Evolutionary conservation across 1,140 invertebrate genomes (phyloP), one percentile per base, ranked within the genome.

Genomic region (Drosophila asahinai): DNA sequence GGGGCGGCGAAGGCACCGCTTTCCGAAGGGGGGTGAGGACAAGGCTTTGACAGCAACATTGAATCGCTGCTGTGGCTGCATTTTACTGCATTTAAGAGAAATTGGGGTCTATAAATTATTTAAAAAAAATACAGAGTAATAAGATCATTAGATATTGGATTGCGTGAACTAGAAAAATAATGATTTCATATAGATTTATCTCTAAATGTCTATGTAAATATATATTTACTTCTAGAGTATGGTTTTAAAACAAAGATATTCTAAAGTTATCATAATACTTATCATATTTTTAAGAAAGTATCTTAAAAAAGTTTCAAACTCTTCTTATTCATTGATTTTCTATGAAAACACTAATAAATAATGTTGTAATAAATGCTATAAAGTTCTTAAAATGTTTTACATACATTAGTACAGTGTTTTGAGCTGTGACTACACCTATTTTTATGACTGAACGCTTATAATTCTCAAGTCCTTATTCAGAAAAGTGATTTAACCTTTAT

Each of bases 31-130:
- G 59, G 22, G 48, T 55, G 62, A 70, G 62, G 49, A 68, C 62
- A 51, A 61, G 65, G 67, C 47, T 82, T 40, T 89, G 83, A 83
- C 83, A 87, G 77, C 84, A 81, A 83, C 83, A 87, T 89, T 89
- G 84, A 87, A 87, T 78, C 68, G 72, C 59, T 78, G 83, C 49
- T 72, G 64, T 15, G 51, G 65, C 49, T 71, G 48, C 49, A 55
- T 15, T 55, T 22, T 57, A 57, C 54, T n/a, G n/a, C n/a, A 25
- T 0, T 19, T 2, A 25, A 40, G n/a, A 5, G 19, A 2, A 25
- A n/a, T 40, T 25, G 2, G 36, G 14, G 36, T n/a, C 9, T n/a
- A 3, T 1, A n/a, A 40, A 25, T 15, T 54, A 12, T 0, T 54
- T 0, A 54, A 54, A 7, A 1, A 17, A 8, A 8, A 17, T 54